A percentile compares a stretch with the other conserved stretches of the same genome.
Conservation (phyloP, 2,888 invertebrate species). For the Cheilosia urbana region DNA sequence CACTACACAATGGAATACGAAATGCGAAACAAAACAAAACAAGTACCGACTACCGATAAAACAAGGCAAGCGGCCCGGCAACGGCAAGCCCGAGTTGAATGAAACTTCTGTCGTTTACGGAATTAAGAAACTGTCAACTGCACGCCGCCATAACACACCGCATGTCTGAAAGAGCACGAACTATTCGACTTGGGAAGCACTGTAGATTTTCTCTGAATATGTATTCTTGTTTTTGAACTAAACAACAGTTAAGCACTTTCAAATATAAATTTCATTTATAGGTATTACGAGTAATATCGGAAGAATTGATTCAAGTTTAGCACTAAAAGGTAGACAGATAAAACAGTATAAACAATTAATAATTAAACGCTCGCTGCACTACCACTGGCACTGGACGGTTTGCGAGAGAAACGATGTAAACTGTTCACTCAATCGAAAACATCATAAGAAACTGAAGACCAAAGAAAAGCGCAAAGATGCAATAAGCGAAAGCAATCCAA, state of each 20-base stretch:
- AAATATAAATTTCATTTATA: not conserved
- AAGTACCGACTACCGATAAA: conserved; percentile 31
- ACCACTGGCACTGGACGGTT: conserved; percentile 22
- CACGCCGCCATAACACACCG: conserved; percentile 26
- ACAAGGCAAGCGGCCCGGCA: conserved; percentile 7
- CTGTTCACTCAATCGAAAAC: conserved; percentile 53
- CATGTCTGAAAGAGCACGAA: conserved; percentile 44
- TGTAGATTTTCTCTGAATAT: conserved; percentile 3
- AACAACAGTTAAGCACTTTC: conserved; percentile 28
- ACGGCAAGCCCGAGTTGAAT: conserved; percentile 62
- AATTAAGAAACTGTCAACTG: conserved; percentile 66
- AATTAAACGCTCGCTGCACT: conserved; percentile 36
- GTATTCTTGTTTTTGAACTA: conserved; percentile 6
- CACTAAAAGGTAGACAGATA: not conserved
- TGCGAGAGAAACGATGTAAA: conserved; percentile 35
- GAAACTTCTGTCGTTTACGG: conserved; percentile 66
- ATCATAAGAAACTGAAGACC: conserved; percentile 51
- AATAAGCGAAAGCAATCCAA: conserved; percentile 10
- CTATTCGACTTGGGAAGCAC: not conserved
- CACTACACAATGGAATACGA: conserved; percentile 19
- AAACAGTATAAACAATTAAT: conserved; percentile 23
- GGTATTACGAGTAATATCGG: conserved; percentile 2
- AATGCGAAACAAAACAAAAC: conserved; percentile 23
- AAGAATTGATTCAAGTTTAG: not conserved
- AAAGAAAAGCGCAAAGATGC: conserved; percentile 42